phyloP scores from a whole-genome alignment of 2,888 invertebrate genomes.

The Arge pagana region DNA sequence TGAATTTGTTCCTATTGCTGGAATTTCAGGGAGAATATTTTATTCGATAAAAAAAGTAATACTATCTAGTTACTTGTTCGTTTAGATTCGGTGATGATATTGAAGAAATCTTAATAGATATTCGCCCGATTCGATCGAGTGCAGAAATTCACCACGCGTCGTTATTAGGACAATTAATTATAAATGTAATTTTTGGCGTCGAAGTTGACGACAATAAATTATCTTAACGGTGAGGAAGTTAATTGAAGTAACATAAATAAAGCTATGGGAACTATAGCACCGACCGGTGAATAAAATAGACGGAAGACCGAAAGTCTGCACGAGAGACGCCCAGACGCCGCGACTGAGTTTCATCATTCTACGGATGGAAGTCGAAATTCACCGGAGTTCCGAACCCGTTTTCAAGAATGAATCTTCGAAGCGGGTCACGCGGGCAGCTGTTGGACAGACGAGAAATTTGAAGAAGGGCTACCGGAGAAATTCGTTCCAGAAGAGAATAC shows the following conservation, averaged over 20 bases:
- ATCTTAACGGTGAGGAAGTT: conserved; percentile 22
- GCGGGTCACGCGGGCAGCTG: conserved; percentile 6
- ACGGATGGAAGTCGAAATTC: neutral
- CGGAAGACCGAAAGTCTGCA: neutral
- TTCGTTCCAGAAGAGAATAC: conserved; percentile 18
- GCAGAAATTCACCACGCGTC: too few species aligned
- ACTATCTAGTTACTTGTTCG: too few species aligned
- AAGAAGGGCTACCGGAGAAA: conserved; percentile 21
- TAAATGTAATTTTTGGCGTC: too few species aligned
- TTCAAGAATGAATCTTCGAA: conserved; percentile 11
- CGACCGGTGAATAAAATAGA: neutral
- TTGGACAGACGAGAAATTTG: conserved; percentile 13
- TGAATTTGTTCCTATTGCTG: too few species aligned
- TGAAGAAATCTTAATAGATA: too few species aligned
- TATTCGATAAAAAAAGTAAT: too few species aligned
- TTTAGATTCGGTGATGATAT: too few species aligned
- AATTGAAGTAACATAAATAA: conserved; percentile 19
- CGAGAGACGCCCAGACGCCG: neutral
- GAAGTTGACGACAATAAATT: too few species aligned
- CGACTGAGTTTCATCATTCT: neutral
- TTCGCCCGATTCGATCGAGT: too few species aligned
- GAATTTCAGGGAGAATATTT: too few species aligned
- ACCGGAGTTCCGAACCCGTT: conserved; percentile 3
- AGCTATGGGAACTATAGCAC: too few species aligned
- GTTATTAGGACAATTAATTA: too few species aligned